Evolutionary conservation across 2,113 vertebrate species (phyloP).

Genomic region (Charina bottae): DNA sequence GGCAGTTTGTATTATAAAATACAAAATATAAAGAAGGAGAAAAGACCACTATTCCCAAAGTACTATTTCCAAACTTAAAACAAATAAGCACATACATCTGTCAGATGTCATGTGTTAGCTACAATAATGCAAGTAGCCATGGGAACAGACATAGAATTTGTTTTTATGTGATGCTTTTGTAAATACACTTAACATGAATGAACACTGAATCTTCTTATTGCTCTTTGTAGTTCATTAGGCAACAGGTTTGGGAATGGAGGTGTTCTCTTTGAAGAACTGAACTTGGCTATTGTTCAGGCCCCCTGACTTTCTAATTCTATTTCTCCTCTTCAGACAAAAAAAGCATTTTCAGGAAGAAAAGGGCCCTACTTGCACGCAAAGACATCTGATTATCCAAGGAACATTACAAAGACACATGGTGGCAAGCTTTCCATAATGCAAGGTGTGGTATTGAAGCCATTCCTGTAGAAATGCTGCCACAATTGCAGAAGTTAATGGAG

Average conservation of each 20-base stretch:
- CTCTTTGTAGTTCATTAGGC: not conserved
- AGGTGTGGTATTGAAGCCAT: not conserved
- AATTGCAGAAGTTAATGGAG: not conserved
- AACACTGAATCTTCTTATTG: not conserved
- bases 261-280: not conserved
- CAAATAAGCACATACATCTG: not conserved
- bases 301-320: not conserved
- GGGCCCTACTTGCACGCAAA: not conserved
- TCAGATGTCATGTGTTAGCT: not conserved
- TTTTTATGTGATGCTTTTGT: not conserved
- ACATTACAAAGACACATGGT: not conserved
- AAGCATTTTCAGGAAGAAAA: not conserved
- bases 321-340: not conserved
- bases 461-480: not conserved
- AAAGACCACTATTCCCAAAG: not conserved
- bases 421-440: not conserved
- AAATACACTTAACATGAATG: not conserved
- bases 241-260: not conserved
- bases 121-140: not conserved
- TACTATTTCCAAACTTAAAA: conserved; percentile 20
- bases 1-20: not conserved
- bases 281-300: not conserved
- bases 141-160: not conserved
- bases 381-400: not conserved
- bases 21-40: fast-evolving